A percentile compares a stretch with the other conserved stretches of the same genome.
Conservation (phyloP, 2,113 vertebrate genomes). For the Neopipo cinnamomea region DNA sequence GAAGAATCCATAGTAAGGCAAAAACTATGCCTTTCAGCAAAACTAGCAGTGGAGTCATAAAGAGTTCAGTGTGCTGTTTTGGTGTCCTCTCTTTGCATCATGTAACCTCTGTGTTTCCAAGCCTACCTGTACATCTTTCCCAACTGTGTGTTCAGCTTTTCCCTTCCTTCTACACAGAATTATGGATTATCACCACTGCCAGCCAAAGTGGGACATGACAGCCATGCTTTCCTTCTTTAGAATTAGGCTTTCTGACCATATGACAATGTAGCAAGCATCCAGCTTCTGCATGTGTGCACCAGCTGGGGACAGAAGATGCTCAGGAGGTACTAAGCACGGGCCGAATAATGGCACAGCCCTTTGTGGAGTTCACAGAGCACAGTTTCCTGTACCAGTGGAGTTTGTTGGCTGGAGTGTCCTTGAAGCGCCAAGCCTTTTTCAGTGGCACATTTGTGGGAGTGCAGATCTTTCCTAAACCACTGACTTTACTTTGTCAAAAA, state of each 20-base stretch:
- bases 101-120: background rate
- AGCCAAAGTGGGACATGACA: background rate
- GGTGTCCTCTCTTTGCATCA: background rate
- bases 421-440: background rate
- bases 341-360: background rate
- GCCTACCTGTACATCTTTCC: background rate
- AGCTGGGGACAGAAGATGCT: background rate
- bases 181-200: background rate
- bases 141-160: background rate
- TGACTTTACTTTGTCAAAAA: background rate
- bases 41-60: background rate
- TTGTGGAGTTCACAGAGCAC: accelerated
- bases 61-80: background rate
- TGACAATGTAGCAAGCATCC: background rate
- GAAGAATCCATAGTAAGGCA: background rate
- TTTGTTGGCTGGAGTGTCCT: background rate
- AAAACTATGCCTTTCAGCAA: background rate
- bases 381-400: background rate
- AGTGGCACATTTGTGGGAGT: background rate
- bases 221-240: background rate
- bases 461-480: background rate
- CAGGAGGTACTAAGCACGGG: background rate
- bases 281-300: background rate
- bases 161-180: background rate
- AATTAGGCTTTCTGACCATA: background rate